A percentile compares a stretch with the other conserved stretches of the same genome.
Evolutionary conservation across 2,797 vertebrate species (phyloP).

Genomic region (Cynodonichthys magdalenae): DNA sequence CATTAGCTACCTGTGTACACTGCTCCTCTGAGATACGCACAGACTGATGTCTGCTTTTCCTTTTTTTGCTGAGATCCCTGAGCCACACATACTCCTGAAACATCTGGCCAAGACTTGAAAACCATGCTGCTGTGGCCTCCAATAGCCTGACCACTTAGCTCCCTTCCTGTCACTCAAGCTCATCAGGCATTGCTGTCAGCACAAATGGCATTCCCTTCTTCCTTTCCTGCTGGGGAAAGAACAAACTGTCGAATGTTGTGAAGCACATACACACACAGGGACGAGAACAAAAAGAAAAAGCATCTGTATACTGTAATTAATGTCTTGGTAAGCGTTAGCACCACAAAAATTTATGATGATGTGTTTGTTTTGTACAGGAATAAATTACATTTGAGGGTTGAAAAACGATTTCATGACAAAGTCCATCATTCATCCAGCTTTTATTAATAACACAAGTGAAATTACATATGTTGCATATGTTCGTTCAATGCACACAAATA

Average conservation of each 20-base stretch:
- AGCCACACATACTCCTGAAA: slow-evolving; percentile 60
- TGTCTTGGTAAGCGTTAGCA: slow-evolving; percentile 14
- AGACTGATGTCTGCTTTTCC: slow-evolving; percentile 62
- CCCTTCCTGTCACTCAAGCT: slow-evolving; percentile 65
- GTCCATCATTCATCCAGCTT: slow-evolving; percentile 3
- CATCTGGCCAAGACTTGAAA: slow-evolving; percentile 61
- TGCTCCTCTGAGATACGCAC: slow-evolving; percentile 59
- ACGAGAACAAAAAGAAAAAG: slow-evolving; percentile 17
- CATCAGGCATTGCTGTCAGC: slow-evolving; percentile 60
- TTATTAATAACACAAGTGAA: slow-evolving; percentile 11
- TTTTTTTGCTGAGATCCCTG: slow-evolving; percentile 47
- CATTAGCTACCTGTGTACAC: slow-evolving; percentile 75
- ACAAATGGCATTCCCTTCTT: slow-evolving; percentile 67
- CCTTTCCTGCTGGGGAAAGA: slow-evolving; percentile 27
- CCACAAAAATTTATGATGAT: slow-evolving; percentile 11
- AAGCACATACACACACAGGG: slow-evolving; percentile 16
- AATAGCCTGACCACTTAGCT: slow-evolving; percentile 64
- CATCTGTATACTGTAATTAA: slow-evolving; percentile 17
- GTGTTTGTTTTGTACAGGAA: slow-evolving; percentile 12
- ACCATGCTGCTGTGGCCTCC: slow-evolving; percentile 44
- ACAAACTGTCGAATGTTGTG: slow-evolving; percentile 22
- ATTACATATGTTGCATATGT: neutral
- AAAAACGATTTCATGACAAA: neutral
- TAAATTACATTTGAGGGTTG: neutral
- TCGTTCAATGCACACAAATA: neutral